Base-by-base conservation (phyloP, 2,888 invertebrate species). In the Muscina levida region DNA sequence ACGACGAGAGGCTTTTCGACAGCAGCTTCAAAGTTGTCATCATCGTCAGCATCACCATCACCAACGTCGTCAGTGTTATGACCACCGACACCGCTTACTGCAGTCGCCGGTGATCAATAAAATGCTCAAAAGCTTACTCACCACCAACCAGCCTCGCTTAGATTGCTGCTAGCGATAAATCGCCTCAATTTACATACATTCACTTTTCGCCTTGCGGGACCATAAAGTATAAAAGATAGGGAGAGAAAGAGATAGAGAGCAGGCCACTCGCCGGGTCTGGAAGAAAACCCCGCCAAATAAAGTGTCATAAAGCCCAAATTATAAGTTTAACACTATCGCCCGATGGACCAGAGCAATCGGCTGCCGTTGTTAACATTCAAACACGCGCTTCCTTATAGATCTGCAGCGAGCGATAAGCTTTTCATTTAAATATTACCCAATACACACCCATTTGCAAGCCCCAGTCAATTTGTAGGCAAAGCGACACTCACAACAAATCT, bases 321-420 rank as follows among this genome's bases (percentile, higher is more conserved):
- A 77, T 51, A 59, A 66, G 31, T 67, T 62, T 68, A 77, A 81
- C 48, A 72, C 56, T 48, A 74, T 67, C 80, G 22, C 59, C 17
- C 56, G 74, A 77, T 74, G 72, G 77, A 77, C 77, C 71, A 72
- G 62, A 74, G 62, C 72, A 66, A 74, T 77, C 81, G 68, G 39
- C 57, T 71, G 81, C 77, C 71, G 77, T 77, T 74, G 81, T 77
- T 72, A 75, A 81, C 81, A 81, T 81, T 81, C 74, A 81, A 66
- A 81, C 77, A 77, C 74, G 77, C 77, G 81, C 81, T 81, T 81
- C 77, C 77, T 77, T 77, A 81, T 72, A 77, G 77, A 81, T 81
- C 71, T 65, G 17, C 1, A 44, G 65, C 42, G 68, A 53, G 13
- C 67, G 81, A 81, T 81, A 81, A 68, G 59, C 59, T 51, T 77